phyloP scores from a whole-genome alignment of 23 tunicate genomes.

The Phallusia fumigata region DNA sequence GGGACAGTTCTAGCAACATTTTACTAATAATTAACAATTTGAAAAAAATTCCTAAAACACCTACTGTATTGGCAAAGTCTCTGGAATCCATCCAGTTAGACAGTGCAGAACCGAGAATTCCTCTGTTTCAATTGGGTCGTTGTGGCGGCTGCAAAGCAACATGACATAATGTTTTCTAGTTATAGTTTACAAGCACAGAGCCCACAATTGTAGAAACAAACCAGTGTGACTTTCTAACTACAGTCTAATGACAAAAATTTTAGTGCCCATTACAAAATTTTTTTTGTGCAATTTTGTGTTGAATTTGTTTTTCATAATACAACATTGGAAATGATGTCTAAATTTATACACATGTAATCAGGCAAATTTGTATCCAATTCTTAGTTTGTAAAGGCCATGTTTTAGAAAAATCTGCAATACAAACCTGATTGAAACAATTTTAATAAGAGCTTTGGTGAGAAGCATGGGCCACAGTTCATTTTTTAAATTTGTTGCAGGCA shows the following conservation, averaged over 20 bases:
- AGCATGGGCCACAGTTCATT: constrained; percentile 86
- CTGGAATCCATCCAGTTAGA: constrained; percentile 92
- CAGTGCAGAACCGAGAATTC: constrained; percentile 80
- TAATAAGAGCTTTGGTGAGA: constrained; percentile 74
- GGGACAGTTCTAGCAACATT: too few species aligned
- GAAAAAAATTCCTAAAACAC: constrained; percentile 19
- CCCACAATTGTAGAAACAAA: background rate
- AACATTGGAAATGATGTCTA: too few species aligned
- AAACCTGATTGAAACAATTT: constrained; percentile 77
- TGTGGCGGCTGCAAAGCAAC: background rate
- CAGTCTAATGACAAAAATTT: too few species aligned
- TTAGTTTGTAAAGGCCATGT: too few species aligned
- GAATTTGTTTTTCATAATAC: too few species aligned
- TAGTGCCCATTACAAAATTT: too few species aligned
- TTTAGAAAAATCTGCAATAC: background rate
- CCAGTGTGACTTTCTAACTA: too few species aligned
- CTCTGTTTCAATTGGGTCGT: constrained; percentile 44
- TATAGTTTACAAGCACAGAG: background rate
- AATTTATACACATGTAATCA: too few species aligned
- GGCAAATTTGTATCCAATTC: too few species aligned
- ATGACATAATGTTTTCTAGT: background rate
- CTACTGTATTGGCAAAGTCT: constrained; percentile 68
- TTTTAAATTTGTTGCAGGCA: constrained; percentile 46
- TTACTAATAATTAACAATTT: too few species aligned
- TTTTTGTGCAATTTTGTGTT: too few species aligned